These are phyloP conservation scores for Dysmachus trigonus DNA, from an alignment of 2,888 invertebrate genomes.

Conservation along the genomic window DNA sequence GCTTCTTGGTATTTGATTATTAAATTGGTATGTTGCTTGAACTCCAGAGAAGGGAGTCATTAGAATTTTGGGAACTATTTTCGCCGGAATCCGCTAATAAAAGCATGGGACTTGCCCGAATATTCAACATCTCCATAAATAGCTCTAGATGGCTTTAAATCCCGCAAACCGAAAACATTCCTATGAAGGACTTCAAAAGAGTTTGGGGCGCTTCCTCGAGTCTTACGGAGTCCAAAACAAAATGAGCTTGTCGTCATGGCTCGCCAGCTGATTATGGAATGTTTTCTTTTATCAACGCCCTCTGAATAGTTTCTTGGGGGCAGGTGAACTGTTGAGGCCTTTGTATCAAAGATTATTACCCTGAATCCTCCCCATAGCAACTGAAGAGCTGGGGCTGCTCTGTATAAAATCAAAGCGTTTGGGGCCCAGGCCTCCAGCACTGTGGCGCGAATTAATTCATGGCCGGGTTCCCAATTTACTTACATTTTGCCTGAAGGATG, in stretches of 20 bases:
- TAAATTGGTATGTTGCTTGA: neutral
- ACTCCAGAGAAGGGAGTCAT: neutral
- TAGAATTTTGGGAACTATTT: neutral
- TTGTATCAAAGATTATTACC: neutral
- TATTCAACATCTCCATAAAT: neutral
- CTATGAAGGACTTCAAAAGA: neutral
- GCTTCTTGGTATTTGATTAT: neutral
- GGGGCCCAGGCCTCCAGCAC: neutral
- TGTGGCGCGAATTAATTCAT: neutral
- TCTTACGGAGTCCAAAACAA: neutral
- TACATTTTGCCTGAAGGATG: neutral
- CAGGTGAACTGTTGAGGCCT: neutral
- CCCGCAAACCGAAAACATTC: neutral
- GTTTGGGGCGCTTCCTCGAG: neutral
- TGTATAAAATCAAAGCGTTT: neutral
- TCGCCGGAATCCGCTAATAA: neutral
- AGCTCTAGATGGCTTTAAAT: neutral
- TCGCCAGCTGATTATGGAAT: neutral
- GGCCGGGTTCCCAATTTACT: conserved; percentile 1
- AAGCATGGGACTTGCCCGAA: neutral
- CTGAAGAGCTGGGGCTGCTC: neutral
- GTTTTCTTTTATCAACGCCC: neutral
- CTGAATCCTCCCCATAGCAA: neutral
- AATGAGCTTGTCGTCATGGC: neutral
- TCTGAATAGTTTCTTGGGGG: neutral